Evolutionary conservation across 2,113 vertebrate species (phyloP).

Genomic region (Zingel zingel): DNA sequence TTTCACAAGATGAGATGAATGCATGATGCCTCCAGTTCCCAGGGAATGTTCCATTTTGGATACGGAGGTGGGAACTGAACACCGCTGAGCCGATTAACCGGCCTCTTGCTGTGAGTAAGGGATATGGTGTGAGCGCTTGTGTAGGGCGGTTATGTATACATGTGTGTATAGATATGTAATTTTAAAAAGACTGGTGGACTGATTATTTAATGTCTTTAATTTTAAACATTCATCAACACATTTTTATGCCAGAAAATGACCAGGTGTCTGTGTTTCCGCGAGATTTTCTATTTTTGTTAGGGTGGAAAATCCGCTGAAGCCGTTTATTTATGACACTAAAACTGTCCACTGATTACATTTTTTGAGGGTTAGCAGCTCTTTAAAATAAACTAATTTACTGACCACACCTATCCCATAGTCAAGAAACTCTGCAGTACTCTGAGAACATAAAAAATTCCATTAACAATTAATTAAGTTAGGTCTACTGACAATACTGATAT

Average conservation of each 20-base stretch:
- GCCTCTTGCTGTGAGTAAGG: conserved; percentile 8
- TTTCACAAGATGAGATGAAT: conserved; percentile 45
- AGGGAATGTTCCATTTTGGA: conserved; percentile 53
- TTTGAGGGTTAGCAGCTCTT: conserved; percentile 14
- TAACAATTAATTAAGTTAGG: background rate
- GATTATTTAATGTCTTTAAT: background rate
- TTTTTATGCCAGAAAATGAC: background rate
- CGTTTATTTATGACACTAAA: background rate
- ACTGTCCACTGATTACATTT: background rate
- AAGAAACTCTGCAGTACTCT: background rate
- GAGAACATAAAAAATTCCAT: background rate
- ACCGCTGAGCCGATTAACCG: conserved; percentile 56
- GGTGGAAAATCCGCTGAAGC: background rate
- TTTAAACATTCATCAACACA: background rate
- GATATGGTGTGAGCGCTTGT: conserved; percentile 8
- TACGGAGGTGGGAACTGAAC: conserved; percentile 56
- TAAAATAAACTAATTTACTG: background rate
- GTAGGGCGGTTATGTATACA: conserved; percentile 8
- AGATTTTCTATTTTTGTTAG: background rate
- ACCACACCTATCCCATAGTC: background rate
- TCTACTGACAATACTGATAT: background rate
- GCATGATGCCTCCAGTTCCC: conserved; percentile 48
- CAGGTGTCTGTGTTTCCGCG: background rate
- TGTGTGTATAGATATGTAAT: background rate
- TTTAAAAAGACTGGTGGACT: background rate